Evolutionary conservation across 2,888 invertebrate species (phyloP).

Genomic region (Hymenopus coronatus): DNA sequence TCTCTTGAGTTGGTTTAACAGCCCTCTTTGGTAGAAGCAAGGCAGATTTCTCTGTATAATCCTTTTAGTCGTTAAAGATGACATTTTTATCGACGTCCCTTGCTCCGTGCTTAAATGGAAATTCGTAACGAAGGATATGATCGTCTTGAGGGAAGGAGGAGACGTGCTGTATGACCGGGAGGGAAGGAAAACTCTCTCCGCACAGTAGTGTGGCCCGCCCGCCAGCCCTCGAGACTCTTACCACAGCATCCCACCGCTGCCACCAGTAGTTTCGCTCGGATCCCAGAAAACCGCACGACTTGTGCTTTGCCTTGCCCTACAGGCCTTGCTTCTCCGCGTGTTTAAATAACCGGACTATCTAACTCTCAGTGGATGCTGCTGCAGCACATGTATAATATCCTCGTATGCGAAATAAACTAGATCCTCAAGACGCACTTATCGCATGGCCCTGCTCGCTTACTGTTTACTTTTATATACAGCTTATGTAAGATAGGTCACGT

Average conservation of each 20-base stretch:
- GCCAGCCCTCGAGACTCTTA: neutral
- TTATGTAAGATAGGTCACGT: neutral
- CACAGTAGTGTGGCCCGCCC: constrained; percentile 3
- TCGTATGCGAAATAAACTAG: constrained; percentile 13
- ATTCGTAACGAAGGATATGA: neutral
- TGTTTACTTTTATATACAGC: neutral
- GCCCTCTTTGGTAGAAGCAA: neutral
- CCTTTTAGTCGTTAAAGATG: neutral
- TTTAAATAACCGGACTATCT: constrained; percentile 20
- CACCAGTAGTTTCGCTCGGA: neutral
- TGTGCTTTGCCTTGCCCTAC: constrained; percentile 14
- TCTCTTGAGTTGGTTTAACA: too few species aligned
- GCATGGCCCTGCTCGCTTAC: neutral
- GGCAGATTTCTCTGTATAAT: neutral
- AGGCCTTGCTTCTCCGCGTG: constrained; percentile 4
- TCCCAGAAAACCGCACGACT: constrained; percentile 19
- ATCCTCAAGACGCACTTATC: neutral
- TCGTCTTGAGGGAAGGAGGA: neutral
- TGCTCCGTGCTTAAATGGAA: neutral
- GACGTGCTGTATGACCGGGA: constrained; percentile 3
- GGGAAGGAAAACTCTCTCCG: constrained; percentile 7
- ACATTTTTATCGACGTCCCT: neutral
- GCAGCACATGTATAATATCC: neutral
- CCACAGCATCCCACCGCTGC: constrained; percentile 9
- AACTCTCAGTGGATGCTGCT: neutral